Base-by-base conservation (phyloP, 2,797 vertebrate genomes). In the Scomberomorus guttatus region DNA sequence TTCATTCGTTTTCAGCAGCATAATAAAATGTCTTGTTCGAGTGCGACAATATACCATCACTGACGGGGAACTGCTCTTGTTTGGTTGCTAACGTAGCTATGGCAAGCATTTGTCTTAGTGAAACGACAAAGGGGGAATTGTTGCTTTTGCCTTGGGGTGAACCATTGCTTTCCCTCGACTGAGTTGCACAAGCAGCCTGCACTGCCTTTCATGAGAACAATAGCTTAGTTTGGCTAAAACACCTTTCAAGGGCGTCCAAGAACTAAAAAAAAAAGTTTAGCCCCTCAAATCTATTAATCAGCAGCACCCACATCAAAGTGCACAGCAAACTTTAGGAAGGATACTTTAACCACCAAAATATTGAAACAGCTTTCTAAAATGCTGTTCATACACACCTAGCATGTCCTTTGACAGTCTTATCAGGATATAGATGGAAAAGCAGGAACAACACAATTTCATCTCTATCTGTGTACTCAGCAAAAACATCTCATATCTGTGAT, bases 381-480 rank as follows among this genome's bases (percentile, higher is more conserved):
- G 34, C 62, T 68, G 77, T 73, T 83, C 74, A 60, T 51, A 32
- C 72, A 67, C 76, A 70, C 58, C 60, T 57, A 63, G 65, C 63
- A 54, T 80, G 86, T 86, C 82, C 78, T 87, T 79, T 85, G 79
- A 77, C 74, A 57, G 75, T 81, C 85, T 91, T 91, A 91, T 92
- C 90, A 65, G 74, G 75, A 79, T 85, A 65, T 54, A 82, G 76
- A 90, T 80, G 75, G 59, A 79, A 70, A 83, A 72, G 83, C 78
- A 76, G 71, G 75, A 89, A 86, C 86, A 92, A 91, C 82, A 91
- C 85, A 85, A 89, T 89, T 85, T 82, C 80, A 82, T 73, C 68
- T 83, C 67, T 65, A 79, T 87, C 77, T 88, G 81, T 90, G 83
- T 86, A 77, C 75, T 93, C 89, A 93, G 88, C 89, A 90, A 92